Evolutionary conservation across 2,888 invertebrate genomes (phyloP), one percentile per base, ranked within the genome.

Genomic region (Platycheirus rosarum): DNA sequence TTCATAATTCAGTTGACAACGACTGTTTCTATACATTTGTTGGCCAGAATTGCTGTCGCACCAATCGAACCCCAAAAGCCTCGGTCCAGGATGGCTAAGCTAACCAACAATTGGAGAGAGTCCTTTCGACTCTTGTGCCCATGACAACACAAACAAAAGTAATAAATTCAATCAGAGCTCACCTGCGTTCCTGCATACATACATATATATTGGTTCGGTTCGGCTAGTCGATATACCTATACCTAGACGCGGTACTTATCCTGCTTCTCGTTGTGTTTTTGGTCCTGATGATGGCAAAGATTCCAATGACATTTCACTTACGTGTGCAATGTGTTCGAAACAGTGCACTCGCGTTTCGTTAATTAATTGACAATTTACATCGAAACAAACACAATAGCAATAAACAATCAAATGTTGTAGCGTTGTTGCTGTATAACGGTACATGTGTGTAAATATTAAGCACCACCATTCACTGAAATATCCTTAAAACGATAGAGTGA

Each of bases 281-380:
- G 13, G 40, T 14, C 14, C 13, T 60, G 37, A 13, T 40, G 13
- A 35, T 20, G 60, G 44, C 37, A 14, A 13, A 9, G 40, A 13
- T 40, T 23, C 26, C 49, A 42, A 57, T 77, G 77, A 77, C 75
- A 80, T 80, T 76, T 80, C 80, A 80, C 80, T 70, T 80, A 80
- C 77, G 77, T 82, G 48, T 62, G 71, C 82, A 71, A 55, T 82
- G 71, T 77, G 71, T 73, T 71, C 71, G 77, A 70, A 55, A 76
- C 70, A 70, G 29, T 80, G 70, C 66, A 77, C 71, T 77, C 68
- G 62, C 68, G 68, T 62, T 53, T 48, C 82, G 77, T 77, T 82
- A 82, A 82, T 82, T 82, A 82, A 82, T 82, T 82, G 82, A 76
- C 82, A 82, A 82, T 82, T 82, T 82, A 82, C 82, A 82, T 73